Evolutionary conservation across 2,888 invertebrate species (phyloP).

Genomic region (Dolichopus griseipennis): DNA sequence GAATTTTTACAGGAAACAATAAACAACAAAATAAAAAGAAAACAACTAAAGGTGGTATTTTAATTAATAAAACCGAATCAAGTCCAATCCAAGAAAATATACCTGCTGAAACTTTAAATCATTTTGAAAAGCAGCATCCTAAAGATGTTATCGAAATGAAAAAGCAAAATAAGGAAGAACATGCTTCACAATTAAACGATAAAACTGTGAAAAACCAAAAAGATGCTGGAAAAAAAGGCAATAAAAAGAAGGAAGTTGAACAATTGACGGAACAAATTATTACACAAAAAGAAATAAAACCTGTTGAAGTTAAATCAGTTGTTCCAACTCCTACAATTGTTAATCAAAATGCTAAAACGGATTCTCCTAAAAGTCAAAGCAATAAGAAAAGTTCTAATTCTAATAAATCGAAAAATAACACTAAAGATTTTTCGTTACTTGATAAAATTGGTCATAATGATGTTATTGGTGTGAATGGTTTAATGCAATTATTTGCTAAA

Average conservation of each 20-base stretch:
- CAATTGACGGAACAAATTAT: slow-evolving; percentile 13
- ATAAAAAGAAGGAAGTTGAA: slow-evolving; percentile 26
- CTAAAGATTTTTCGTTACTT: slow-evolving; percentile 18
- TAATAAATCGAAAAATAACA: slow-evolving; percentile 43
- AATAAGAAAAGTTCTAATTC: slow-evolving; percentile 18
- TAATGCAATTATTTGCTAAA: slow-evolving; percentile 66
- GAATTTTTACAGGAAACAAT: background rate
- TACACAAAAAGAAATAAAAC: slow-evolving; percentile 23
- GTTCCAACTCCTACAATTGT: slow-evolving; percentile 30
- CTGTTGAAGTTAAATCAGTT: slow-evolving; percentile 29
- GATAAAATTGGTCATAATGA: slow-evolving; percentile 57
- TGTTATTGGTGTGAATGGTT: slow-evolving; percentile 58
- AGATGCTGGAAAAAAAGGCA: slow-evolving; percentile 26
- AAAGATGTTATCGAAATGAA: slow-evolving; percentile 59
- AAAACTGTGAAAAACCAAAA: slow-evolving; percentile 30
- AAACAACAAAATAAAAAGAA: slow-evolving; percentile 30
- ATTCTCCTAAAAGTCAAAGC: slow-evolving; percentile 35
- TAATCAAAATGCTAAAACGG: slow-evolving; percentile 26
- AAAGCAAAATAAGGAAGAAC: slow-evolving; percentile 30
- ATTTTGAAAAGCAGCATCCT: slow-evolving; percentile 69
- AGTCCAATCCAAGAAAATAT: slow-evolving; percentile 28
- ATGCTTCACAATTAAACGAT: slow-evolving; percentile 28
- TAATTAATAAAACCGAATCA: slow-evolving; percentile 38
- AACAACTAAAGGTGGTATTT: slow-evolving; percentile 33
- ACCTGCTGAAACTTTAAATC: slow-evolving; percentile 48